A percentile compares a stretch with the other conserved stretches of the same genome.
These are phyloP conservation scores for Geodia barretti DNA, from an alignment of 37 sponge, comb jelly and placozoan genomes.

Conservation along the genomic window DNA sequence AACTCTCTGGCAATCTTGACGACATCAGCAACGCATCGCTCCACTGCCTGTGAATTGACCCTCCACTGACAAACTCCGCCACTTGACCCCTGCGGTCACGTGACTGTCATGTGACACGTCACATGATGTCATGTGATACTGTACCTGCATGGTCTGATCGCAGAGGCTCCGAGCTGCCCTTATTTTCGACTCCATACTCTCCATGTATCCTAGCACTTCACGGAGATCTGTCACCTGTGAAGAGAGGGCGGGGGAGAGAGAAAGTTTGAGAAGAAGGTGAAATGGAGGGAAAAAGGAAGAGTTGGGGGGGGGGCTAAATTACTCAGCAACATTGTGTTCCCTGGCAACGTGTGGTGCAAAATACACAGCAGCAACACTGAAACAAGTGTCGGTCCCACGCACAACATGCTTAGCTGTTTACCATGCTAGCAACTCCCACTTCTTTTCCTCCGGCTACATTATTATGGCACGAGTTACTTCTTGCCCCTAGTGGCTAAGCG, in stretches of 20 bases:
- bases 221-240: slow-evolving; percentile 29
- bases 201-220: slow-evolving; percentile 29
- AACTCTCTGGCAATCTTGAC: slow-evolving; percentile 29
- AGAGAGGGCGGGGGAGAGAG: background rate
- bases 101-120: background rate
- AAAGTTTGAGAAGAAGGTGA: background rate
- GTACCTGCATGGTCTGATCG: slow-evolving; percentile 16
- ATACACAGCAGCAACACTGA: background rate
- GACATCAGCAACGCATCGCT: slow-evolving; percentile 40
- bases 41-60: slow-evolving; percentile 34
- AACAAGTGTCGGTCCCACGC: background rate
- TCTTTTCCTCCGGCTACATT: too few species aligned
- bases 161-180: slow-evolving; percentile 22
- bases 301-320: background rate
- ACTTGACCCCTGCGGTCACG: background rate
- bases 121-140: slow-evolving; percentile 4
- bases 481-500: too few species aligned
- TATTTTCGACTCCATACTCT: slow-evolving; percentile 8
- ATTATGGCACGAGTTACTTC: too few species aligned
- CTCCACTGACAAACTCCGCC: background rate
- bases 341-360: too few species aligned
- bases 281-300: background rate
- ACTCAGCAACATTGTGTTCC: background rate
- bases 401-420: too few species aligned
- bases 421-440: too few species aligned